Percentiles rank a stretch among this genome's conserved stretches.
These are phyloP conservation scores for Poeciliopsis retropinna DNA, from an alignment of 2,113 vertebrate genomes.

Conservation along the genomic window DNA sequence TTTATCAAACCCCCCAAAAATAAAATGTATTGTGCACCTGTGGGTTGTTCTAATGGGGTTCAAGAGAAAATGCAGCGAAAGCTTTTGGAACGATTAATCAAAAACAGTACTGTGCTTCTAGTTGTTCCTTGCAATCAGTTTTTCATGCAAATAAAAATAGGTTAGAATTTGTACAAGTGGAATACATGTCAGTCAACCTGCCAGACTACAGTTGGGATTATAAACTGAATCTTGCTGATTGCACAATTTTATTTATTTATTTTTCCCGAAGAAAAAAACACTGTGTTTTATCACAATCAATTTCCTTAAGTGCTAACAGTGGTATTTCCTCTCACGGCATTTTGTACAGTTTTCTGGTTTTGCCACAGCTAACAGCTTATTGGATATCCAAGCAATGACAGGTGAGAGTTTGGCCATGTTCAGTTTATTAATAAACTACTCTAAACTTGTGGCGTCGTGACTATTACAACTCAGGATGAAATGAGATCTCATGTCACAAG, in stretches of 20 bases:
- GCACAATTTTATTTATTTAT: neutral
- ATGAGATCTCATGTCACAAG: too few relatives aligned
- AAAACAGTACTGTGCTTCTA: slow-evolving; percentile 2
- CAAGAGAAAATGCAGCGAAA: slow-evolving; percentile 29
- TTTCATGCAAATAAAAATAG: slow-evolving; percentile 5
- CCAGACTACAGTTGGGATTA: slow-evolving; percentile 2
- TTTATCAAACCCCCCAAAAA: slow-evolving; percentile 36
- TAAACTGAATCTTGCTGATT: slow-evolving; percentile 8
- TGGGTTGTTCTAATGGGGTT: slow-evolving; percentile 29
- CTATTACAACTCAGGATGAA: too few relatives aligned
- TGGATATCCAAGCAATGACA: too few relatives aligned
- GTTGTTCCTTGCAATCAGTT: slow-evolving; percentile 6
- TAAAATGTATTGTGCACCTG: slow-evolving; percentile 25
- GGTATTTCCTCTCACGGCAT: neutral
- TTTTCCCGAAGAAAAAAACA: neutral
- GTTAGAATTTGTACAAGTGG: neutral
- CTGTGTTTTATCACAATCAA: neutral
- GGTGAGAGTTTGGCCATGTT: too few relatives aligned
- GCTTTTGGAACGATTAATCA: slow-evolving; percentile 11
- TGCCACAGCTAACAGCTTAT: neutral
- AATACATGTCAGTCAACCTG: neutral
- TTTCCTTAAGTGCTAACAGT: neutral
- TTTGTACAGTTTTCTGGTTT: neutral
- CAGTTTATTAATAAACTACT: too few relatives aligned
- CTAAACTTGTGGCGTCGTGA: too few relatives aligned